Evolutionary conservation across 1,140 invertebrate genomes (phyloP), one percentile per base, ranked within the genome.

Genomic region (Drosophila willistoni): DNA sequence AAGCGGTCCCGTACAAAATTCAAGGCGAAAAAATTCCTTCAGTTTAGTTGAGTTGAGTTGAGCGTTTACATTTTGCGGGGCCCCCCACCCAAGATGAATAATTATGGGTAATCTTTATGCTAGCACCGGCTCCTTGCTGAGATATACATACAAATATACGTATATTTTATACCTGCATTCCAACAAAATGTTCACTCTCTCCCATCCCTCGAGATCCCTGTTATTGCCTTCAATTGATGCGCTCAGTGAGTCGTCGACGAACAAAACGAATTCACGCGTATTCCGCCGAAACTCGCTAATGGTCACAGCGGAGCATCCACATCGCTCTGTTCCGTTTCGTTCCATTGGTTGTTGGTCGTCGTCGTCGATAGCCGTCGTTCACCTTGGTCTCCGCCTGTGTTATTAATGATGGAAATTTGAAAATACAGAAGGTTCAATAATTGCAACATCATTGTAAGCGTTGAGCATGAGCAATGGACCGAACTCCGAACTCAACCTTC

Each of bases 381-480:
- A 89, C 87, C 82, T 86, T 90, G 87, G 86, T 73, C 78, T 76
- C 90, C 90, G 87, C 87, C 90, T 91, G 90, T 85, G 90, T 91
- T 91, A 91, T 91, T 91, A 91, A 91, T 91, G 90, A 91, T 90
- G 90, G 90, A 91, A 91, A 91, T 91, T 91, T 91, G 84, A 90
- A 91, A 91, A 91, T 91, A 91, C 90, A 91, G 90, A 90, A 91
- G 90, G 90, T 91, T 90, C 90, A 91, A 91, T 91, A 91, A 91
- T 91, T 91, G 90, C 81, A 90, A 78, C 77, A 86, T 86, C 84
- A 91, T 91, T 90, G 87, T 91, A 42, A 69, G 66, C 78, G 78
- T 59, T 77, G 78, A 71, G 67, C 36, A 39, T 44, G 39, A 47
- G 61, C 39, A 63, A 29, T 51, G 44, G 19, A 51, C 6, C 42